A percentile compares a stretch with the other conserved stretches of the same genome.
Evolutionary conservation across 2,888 invertebrate species (phyloP).

Genomic region (Euzetes globulus): DNA sequence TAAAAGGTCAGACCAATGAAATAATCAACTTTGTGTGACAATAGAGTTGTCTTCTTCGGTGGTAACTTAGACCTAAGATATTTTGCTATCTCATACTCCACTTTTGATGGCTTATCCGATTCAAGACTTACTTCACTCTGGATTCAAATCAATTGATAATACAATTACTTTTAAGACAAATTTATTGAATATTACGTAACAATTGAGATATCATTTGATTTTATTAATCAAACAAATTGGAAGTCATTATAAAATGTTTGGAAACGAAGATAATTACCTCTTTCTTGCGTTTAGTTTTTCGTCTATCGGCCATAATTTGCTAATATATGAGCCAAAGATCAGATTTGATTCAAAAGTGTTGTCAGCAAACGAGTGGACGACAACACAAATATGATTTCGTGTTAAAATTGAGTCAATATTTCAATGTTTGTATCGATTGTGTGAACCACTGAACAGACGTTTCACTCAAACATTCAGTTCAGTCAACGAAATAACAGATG

Average conservation of each 20-base stretch:
- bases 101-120: slow-evolving; percentile 55
- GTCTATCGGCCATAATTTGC: slow-evolving; percentile 36
- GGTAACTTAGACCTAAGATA: slow-evolving; percentile 89
- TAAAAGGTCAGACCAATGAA: slow-evolving; percentile 65
- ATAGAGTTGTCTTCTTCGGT: slow-evolving; percentile 88
- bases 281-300: slow-evolving; percentile 39
- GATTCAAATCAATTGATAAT: background rate
- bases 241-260: background rate
- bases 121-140: background rate
- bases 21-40: slow-evolving; percentile 93
- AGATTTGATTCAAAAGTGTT: background rate
- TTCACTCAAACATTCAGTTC: background rate
- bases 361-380: background rate
- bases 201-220: too few relatives aligned
- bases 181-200: background rate
- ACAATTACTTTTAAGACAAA: too few relatives aligned
- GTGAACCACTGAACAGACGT: background rate
- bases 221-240: background rate
- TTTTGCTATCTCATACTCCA: slow-evolving; percentile 86
- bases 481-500: too few relatives aligned
- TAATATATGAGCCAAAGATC: background rate
- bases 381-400: slow-evolving; percentile 35
- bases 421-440: background rate
- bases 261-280: slow-evolving; percentile 34
- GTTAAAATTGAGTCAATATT: slow-evolving; percentile 25